phyloP scores from a whole-genome alignment of 2,888 invertebrate species.

The Tipula lateralis region DNA sequence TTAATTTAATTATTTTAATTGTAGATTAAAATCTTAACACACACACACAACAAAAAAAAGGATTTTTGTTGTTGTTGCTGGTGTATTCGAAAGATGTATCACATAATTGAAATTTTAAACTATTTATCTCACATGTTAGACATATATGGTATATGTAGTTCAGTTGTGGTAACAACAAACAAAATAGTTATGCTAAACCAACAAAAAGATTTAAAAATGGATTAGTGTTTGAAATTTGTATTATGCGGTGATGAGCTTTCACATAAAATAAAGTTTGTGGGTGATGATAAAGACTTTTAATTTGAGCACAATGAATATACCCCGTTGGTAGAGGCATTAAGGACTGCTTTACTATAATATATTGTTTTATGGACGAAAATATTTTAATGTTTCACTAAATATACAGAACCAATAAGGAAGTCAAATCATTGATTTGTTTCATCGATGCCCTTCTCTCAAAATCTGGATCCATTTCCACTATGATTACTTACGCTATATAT shows the following conservation, averaged over 20 bases:
- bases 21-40: background rate
- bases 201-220: background rate
- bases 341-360: no score
- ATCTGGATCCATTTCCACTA: no score
- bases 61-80: background rate
- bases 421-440: no score
- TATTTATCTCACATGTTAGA: background rate
- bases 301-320: no score
- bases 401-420: no score
- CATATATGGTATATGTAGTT: background rate
- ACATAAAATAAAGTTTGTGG: background rate
- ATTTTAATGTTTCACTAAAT: no score
- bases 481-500: no score
- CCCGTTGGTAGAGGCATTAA: no score
- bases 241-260: conserved; percentile 5
- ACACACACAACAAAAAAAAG: background rate
- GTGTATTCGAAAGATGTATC: background rate
- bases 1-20: background rate
- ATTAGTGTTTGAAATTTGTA: background rate
- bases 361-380: no score
- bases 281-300: no score
- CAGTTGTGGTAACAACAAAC: background rate
- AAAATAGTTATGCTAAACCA: background rate
- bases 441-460: no score
- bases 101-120: background rate